A percentile compares a stretch with the other conserved stretches of the same genome.
Conservation (phyloP, 2,797 vertebrate genomes). For the Diplodus sargus region DNA sequence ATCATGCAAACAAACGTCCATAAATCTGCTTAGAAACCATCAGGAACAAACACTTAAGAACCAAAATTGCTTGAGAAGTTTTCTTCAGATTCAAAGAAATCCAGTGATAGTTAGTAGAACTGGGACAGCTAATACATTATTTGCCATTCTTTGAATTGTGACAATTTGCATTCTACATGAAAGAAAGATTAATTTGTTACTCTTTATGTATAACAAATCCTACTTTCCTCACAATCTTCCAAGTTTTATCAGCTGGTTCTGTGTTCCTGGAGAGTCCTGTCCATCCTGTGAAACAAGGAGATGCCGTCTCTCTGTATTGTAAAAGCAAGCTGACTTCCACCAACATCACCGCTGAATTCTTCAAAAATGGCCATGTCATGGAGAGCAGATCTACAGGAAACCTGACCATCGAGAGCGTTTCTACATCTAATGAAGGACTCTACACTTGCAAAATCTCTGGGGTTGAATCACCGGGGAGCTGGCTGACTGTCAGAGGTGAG, state of each 20-base stretch:
- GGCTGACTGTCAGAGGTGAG: not conserved
- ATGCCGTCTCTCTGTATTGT: constrained; percentile 18
- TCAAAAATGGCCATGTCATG: constrained; percentile 14
- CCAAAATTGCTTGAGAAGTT: no score
- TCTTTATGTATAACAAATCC: no score
- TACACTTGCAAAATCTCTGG: constrained; percentile 3
- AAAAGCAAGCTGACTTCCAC: not conserved
- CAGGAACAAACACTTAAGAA: no score
- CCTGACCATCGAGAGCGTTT: not conserved
- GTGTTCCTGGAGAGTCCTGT: constrained; percentile 48
- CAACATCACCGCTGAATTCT: constrained; percentile 2
- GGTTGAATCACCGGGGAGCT: not conserved
- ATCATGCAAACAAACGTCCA: no score
- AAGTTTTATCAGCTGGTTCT: not conserved
- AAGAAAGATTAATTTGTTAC: no score
- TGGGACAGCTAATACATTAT: no score
- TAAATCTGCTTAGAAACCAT: no score
- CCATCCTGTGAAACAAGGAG: constrained; percentile 27
- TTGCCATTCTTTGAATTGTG: no score
- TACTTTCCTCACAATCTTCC: not conserved
- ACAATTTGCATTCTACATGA: no score
- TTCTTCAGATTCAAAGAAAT: no score
- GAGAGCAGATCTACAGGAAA: not conserved
- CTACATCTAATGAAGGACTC: not conserved
- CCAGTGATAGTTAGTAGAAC: no score